Base-by-base conservation (phyloP, 2,797 vertebrate genomes). In the Sardinella longiceps region DNA sequence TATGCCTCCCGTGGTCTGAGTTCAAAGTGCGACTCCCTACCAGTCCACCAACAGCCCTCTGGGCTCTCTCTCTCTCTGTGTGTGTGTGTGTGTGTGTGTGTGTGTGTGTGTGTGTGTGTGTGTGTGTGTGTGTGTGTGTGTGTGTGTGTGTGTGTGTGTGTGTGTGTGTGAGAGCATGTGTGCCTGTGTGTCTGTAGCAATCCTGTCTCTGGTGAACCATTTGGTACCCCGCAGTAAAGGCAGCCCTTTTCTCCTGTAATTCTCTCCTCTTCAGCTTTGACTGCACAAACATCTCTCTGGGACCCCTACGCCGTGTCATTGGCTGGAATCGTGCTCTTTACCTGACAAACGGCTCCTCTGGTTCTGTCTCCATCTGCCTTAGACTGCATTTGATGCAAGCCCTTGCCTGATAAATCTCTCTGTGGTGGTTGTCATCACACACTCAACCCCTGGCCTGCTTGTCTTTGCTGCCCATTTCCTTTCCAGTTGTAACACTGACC, bases 21-120 rank as follows among this genome's bases (percentile, higher is more conserved):
- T 83, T 84, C 83, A 88, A 85, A 85, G 86, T 66, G 77, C 81
- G 84, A 81, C 83, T 81, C 53, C 53, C 56, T 81, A 14, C 10
- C 11, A 20, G 66, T 74, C 33, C 33, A 74, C 70, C 37, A 18
- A 7, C 30, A 30, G 63, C 28, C 86, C 46, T n/a, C 18, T 28
- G 48, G 81, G 82, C 5, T 39, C 66, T 51, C 45, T 43, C 4
- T 7, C 0, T 48, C 7, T 48, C 7, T 48, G 46, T 48, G 46
- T 48, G 46, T 48, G 46, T 48, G 7, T 7, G 43, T 45, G 51
- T 43, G 43, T 7, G 9, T 48, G 46, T 48, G 46, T 48, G 46
- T 48, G 46, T 48, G 46, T 48, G 46, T 48, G 7, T 7, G 43
- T 45, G 43, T 45, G 43, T 45, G 43, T 3, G 43, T 45, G 43